Evolutionary conservation across 2,888 invertebrate species (phyloP).

Genomic region (Caenorhabditis sp.): DNA sequence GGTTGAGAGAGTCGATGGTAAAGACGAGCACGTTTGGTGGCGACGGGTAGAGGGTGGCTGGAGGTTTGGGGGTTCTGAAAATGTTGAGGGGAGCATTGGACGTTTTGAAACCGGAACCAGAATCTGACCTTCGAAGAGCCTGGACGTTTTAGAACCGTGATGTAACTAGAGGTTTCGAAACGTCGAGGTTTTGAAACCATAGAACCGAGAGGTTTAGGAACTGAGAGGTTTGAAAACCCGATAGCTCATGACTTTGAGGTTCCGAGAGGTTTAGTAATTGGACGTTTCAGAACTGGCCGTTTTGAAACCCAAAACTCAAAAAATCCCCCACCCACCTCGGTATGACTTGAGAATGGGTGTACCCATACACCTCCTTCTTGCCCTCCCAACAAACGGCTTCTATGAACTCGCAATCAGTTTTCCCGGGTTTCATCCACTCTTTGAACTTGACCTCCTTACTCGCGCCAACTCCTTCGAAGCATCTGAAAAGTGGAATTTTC

Average conservation of each 20-base stretch:
- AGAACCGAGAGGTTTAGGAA: too few relatives aligned
- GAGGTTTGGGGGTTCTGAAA: slow-evolving; percentile 6
- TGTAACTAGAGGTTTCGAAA: too few relatives aligned
- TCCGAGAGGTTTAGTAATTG: too few relatives aligned
- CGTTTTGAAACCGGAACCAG: not conserved
- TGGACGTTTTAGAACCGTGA: too few relatives aligned
- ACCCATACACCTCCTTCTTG: slow-evolving; percentile 6
- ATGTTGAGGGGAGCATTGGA: not conserved
- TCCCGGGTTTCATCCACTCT: slow-evolving; percentile 19
- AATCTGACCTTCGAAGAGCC: too few relatives aligned
- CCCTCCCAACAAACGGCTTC: slow-evolving; percentile 23
- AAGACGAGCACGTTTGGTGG: slow-evolving; percentile 14
- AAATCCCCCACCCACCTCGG: too few relatives aligned
- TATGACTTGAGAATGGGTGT: slow-evolving; percentile 27
- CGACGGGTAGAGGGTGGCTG: not conserved
- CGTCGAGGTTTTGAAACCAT: too few relatives aligned
- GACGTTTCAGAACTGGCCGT: too few relatives aligned
- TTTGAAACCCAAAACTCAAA: too few relatives aligned
- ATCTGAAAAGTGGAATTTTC: slow-evolving; percentile 10
- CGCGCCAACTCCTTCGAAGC: not conserved
- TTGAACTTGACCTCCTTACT: not conserved
- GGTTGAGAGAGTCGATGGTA: slow-evolving; percentile 4
- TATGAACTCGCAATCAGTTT: slow-evolving; percentile 26
- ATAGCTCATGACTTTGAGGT: too few relatives aligned
- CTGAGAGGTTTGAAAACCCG: too few relatives aligned